Percentiles rank a stretch among this genome's conserved stretches.
Conservation (phyloP, 2,888 invertebrate genomes). For the Cenopis cana region DNA sequence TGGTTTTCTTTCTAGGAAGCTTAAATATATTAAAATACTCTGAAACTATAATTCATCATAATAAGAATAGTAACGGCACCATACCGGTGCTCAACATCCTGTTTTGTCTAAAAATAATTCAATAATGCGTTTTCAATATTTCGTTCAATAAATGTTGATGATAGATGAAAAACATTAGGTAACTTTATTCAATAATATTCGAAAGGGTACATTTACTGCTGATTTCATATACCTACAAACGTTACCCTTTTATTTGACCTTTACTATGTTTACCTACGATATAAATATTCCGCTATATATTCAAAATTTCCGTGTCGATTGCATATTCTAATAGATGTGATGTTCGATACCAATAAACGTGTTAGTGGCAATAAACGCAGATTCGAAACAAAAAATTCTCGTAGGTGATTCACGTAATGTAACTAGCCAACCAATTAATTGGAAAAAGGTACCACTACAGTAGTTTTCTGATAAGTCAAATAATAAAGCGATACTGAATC, state of each 20-base stretch:
- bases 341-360: too few species aligned
- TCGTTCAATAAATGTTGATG: neutral
- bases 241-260: neutral
- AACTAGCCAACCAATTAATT: neutral
- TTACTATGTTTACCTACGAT: neutral
- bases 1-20: too few species aligned
- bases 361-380: conserved; percentile 16
- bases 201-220: neutral
- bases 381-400: conserved; percentile 4
- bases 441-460: neutral
- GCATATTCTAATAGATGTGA: neutral
- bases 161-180: neutral
- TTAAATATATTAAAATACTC: too few species aligned
- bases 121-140: neutral
- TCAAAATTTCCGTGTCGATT: conserved; percentile 10
- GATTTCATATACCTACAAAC: neutral
- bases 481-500: neutral
- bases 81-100: too few species aligned
- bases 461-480: neutral
- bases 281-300: neutral
- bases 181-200: neutral
- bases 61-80: too few species aligned
- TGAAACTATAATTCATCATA: too few species aligned
- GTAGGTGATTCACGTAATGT: conserved; percentile 24
- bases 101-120: too few species aligned